Percentiles rank a stretch among this genome's conserved stretches.
These are phyloP conservation scores for Eumeta japonica DNA, from an alignment of 1,140 invertebrate species.

Conservation along the genomic window DNA sequence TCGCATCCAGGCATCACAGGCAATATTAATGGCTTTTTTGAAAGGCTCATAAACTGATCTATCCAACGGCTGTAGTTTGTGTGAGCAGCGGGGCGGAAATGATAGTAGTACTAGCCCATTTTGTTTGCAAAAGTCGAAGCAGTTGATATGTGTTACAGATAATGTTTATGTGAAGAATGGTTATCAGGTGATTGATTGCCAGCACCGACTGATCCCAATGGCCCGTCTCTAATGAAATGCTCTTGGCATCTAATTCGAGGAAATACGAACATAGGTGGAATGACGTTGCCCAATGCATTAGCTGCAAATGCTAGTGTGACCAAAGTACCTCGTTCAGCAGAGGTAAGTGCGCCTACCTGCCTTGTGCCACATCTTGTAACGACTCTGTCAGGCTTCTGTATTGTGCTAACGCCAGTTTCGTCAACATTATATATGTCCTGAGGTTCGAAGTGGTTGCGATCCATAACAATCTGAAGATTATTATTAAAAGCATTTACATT, in stretches of 20 bases:
- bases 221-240: constrained; percentile 46
- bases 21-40: constrained; percentile 17
- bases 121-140: constrained; percentile 26
- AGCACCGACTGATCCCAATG: constrained; percentile 14
- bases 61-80: constrained; percentile 36
- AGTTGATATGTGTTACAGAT: constrained; percentile 24
- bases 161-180: no score
- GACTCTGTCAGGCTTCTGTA: constrained; percentile 22
- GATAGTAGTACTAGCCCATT: constrained; percentile 29
- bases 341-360: constrained; percentile 45
- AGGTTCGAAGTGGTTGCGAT: constrained; percentile 15
- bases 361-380: constrained; percentile 37
- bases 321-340: constrained; percentile 41
- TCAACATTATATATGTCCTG: constrained; percentile 32
- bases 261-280: constrained; percentile 18
- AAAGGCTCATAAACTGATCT: constrained; percentile 31
- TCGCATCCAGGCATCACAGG: not conserved
- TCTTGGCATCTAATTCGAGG: constrained; percentile 28
- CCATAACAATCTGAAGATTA: constrained; percentile 27
- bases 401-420: constrained; percentile 52
- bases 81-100: constrained; percentile 36
- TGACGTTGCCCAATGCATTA: constrained; percentile 32
- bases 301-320: constrained; percentile 38
- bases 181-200: no score
- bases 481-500: constrained; percentile 32